Conservation (phyloP, 2,888 invertebrate genomes). For the Danaus chrysippus region DNA sequence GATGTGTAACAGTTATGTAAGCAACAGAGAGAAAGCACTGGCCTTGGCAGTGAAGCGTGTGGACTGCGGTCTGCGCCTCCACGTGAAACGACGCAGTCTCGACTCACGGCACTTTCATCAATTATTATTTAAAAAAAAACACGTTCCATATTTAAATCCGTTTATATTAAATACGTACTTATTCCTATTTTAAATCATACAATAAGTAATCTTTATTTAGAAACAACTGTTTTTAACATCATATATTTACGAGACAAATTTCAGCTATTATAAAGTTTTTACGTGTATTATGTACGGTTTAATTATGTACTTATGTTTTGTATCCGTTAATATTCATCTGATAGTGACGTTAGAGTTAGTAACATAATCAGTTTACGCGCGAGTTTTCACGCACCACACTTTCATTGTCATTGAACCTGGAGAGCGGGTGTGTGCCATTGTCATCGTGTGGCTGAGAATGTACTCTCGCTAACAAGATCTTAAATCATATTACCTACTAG, state of each 20-base stretch:
- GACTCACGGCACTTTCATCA: background rate
- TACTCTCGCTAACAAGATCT: slow-evolving; percentile 61
- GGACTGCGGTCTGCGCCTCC: slow-evolving; percentile 46
- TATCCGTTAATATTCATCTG: too few species aligned
- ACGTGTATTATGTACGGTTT: too few species aligned
- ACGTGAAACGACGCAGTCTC: slow-evolving; percentile 5
- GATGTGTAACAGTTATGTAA: slow-evolving; percentile 38
- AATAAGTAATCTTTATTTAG: too few species aligned
- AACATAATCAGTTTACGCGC: slow-evolving; percentile 17
- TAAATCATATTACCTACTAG: slow-evolving; percentile 16
- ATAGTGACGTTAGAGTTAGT: too few species aligned
- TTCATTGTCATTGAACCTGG: slow-evolving; percentile 78
- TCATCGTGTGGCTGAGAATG: slow-evolving; percentile 72
- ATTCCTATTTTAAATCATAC: too few species aligned
- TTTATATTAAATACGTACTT: too few species aligned
- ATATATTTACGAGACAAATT: slow-evolving; percentile 5
- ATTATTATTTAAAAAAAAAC: background rate
- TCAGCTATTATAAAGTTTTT: slow-evolving; percentile 5
- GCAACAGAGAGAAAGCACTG: slow-evolving; percentile 67
- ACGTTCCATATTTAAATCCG: too few species aligned
- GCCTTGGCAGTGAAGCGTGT: slow-evolving; percentile 72
- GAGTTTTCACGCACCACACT: slow-evolving; percentile 75
- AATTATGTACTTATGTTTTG: too few species aligned
- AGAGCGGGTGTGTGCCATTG: slow-evolving; percentile 76
- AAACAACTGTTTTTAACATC: too few species aligned